Evolutionary conservation across 2,113 vertebrate genomes (phyloP).

Genomic region (Barbus barbus): DNA sequence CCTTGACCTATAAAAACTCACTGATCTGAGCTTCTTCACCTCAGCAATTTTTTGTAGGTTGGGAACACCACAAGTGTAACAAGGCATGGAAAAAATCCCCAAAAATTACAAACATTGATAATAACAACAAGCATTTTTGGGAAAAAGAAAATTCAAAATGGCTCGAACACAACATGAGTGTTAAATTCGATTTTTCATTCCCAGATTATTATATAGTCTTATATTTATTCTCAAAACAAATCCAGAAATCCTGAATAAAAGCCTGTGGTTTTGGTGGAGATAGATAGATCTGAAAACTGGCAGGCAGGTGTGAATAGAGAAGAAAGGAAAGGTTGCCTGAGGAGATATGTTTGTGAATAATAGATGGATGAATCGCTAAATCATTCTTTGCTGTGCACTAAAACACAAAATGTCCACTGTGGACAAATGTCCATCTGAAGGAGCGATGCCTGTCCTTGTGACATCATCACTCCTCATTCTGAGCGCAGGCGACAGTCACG

Average conservation of each 20-base stretch:
- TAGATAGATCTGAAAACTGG: not conserved
- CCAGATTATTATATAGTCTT: not conserved
- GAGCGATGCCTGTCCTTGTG: slow-evolving; percentile 47
- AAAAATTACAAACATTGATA: too few relatives aligned
- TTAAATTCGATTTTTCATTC: too few relatives aligned
- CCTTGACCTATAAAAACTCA: too few relatives aligned
- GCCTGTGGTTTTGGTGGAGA: not conserved
- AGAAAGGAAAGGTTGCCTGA: slow-evolving; percentile 29
- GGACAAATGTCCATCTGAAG: slow-evolving; percentile 24
- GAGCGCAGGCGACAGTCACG: slow-evolving; percentile 25
- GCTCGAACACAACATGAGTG: not conserved
- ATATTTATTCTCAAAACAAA: not conserved
- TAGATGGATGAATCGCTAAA: not conserved
- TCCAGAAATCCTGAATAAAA: slow-evolving; percentile 6
- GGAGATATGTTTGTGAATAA: slow-evolving; percentile 14
- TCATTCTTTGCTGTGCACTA: slow-evolving; percentile 10
- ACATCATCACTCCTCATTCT: slow-evolving; percentile 47
- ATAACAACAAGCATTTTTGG: not conserved
- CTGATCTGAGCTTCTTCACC: too few relatives aligned
- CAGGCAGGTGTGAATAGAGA: slow-evolving; percentile 14
- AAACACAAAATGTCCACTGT: slow-evolving; percentile 43
- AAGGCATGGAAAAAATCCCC: too few relatives aligned
- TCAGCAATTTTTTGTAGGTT: too few relatives aligned
- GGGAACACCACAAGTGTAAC: too few relatives aligned
- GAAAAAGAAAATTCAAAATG: not conserved